A percentile compares a stretch with the other conserved stretches of the same genome.
Conservation (phyloP, 2,888 invertebrate genomes). For the Therioaphis trifolii region DNA sequence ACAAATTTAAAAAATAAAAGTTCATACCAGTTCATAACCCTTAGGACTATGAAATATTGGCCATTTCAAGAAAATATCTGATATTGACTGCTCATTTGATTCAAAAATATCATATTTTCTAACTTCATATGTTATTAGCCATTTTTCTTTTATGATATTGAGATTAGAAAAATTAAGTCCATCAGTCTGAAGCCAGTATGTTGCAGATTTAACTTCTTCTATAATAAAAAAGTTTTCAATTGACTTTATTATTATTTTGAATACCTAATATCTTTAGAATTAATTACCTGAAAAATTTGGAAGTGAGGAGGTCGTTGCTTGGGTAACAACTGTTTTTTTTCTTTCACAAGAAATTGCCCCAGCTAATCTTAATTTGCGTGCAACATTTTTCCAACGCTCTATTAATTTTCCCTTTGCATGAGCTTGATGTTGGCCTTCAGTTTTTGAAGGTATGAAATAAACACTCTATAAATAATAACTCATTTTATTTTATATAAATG, state of each 20-base stretch:
- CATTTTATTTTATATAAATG: neutral
- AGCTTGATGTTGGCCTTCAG: neutral
- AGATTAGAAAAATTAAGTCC: no score
- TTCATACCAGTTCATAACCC: neutral
- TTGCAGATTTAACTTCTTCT: no score
- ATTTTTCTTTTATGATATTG: no score
- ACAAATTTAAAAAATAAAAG: neutral
- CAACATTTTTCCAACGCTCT: slow-evolving; percentile 16
- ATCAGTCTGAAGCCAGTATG: no score
- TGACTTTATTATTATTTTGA: neutral
- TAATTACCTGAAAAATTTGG: neutral
- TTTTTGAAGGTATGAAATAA: slow-evolving; percentile 9
- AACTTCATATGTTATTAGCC: no score
- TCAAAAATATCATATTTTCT: no score
- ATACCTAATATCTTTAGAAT: neutral
- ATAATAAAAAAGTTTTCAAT: no score
- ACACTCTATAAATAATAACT: slow-evolving; percentile 9
- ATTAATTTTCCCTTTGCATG: slow-evolving; percentile 4
- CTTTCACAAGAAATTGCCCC: slow-evolving; percentile 1
- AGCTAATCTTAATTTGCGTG: neutral
- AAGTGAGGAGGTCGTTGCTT: neutral
- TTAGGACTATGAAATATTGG: no score
- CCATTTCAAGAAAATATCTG: slow-evolving; percentile 7
- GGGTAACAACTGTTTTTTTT: neutral
- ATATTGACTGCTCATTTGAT: neutral